A percentile compares a stretch with the other conserved stretches of the same genome.
phyloP scores from a whole-genome alignment of 2,797 vertebrate species.

The Anguilla marmorata region DNA sequence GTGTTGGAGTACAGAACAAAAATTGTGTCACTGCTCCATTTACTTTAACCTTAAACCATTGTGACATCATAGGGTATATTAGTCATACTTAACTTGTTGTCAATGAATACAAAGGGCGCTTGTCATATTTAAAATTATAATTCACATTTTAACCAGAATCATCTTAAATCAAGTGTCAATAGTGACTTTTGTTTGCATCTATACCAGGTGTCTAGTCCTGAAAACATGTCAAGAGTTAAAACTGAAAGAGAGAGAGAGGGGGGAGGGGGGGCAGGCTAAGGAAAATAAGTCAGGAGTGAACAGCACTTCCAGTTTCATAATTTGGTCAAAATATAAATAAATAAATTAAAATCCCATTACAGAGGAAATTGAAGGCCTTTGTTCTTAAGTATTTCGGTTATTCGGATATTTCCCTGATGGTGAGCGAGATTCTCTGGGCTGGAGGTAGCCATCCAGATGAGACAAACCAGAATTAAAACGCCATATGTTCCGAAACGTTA shows the following conservation, averaged over 20 bases:
- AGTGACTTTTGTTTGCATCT: constrained; percentile 54
- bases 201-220: constrained; percentile 16
- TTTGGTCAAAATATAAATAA: constrained; percentile 50
- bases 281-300: constrained; percentile 48
- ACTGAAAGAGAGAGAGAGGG: constrained; percentile 38
- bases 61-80: constrained; percentile 70
- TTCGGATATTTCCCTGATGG: constrained; percentile 79
- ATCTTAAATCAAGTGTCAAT: constrained; percentile 53
- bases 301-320: constrained; percentile 51
- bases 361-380: constrained; percentile 76
- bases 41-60: too few relatives aligned
- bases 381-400: constrained; percentile 75
- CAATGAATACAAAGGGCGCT: constrained; percentile 73
- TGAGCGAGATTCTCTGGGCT: constrained; percentile 64
- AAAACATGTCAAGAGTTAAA: constrained; percentile 25
- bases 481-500: constrained; percentile 77
- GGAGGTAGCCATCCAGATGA: constrained; percentile 74
- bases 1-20: too few relatives aligned
- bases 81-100: constrained; percentile 76
- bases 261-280: constrained; percentile 37
- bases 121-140: constrained; percentile 74
- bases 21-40: too few relatives aligned
- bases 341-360: constrained; percentile 72
- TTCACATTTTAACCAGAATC: constrained; percentile 65
- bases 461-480: constrained; percentile 79